Evolutionary conservation across 2,113 vertebrate species (phyloP).

Genomic region (Caloenas nicobarica): DNA sequence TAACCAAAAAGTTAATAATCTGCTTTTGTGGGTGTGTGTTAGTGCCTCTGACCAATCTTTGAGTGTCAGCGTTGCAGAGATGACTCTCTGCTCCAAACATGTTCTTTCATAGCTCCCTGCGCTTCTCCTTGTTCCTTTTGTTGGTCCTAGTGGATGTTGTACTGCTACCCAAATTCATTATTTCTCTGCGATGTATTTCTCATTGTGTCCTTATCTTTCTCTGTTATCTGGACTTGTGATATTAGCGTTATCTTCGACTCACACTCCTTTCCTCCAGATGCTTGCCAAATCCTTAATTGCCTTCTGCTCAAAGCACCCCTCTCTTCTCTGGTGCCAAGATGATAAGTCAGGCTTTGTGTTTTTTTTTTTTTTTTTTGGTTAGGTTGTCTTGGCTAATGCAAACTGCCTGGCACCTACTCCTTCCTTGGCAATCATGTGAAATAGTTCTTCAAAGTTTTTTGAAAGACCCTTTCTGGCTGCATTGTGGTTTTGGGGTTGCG

Average conservation of each 20-base stretch:
- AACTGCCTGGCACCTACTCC: neutral
- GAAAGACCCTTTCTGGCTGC: neutral
- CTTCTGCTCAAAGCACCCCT: neutral
- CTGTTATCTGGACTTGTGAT: constrained; percentile 5
- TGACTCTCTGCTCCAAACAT: neutral
- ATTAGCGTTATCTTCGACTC: neutral
- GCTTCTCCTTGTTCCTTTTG: neutral
- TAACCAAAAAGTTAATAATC: constrained; percentile 11
- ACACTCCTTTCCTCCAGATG: constrained; percentile 22
- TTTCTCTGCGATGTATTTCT: neutral
- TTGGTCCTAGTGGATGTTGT: neutral
- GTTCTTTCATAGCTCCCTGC: neutral
- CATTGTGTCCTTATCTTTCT: constrained; percentile 1
- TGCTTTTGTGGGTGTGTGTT: neutral
- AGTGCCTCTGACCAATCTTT: neutral
- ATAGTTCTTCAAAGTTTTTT: neutral
- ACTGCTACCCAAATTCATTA: neutral
- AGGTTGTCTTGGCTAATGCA: neutral
- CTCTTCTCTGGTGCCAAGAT: neutral
- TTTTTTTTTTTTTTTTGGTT: neutral
- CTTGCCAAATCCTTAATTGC: constrained; percentile 49
- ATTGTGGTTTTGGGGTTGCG: neutral
- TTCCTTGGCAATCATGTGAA: neutral
- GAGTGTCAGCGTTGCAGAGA: neutral
- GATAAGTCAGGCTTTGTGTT: neutral